A percentile compares a stretch with the other conserved stretches of the same genome.
phyloP scores from a whole-genome alignment of 2,888 invertebrate species.

The Dicyrtoma fusca region DNA sequence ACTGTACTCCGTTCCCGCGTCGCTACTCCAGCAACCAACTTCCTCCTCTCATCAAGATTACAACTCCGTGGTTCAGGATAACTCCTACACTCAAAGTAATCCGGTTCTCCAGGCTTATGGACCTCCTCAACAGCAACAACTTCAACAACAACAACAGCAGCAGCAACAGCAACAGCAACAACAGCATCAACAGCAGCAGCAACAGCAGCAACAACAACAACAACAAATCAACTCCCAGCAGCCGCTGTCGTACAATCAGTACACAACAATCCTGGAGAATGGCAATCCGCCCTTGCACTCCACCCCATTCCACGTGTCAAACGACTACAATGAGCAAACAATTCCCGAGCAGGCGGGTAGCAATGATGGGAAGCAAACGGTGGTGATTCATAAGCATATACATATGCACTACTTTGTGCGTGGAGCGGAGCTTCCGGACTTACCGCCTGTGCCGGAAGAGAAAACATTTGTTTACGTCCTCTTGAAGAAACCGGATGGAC shows the following conservation, averaged over 20 bases:
- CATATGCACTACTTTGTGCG: constrained; percentile 40
- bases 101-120: constrained; percentile 33
- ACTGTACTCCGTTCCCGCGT: constrained; percentile 37
- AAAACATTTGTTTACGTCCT: constrained; percentile 86
- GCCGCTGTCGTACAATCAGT: constrained; percentile 34
- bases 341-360: constrained; percentile 19
- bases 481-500: constrained; percentile 84
- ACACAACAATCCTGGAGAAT: constrained; percentile 32
- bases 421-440: constrained; percentile 36
- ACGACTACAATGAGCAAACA: constrained; percentile 31
- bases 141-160: constrained; percentile 2
- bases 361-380: constrained; percentile 36
- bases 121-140: constrained; percentile 28
- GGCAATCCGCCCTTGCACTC: constrained; percentile 36
- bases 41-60: constrained; percentile 23
- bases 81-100: constrained; percentile 22
- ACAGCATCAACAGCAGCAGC: not conserved
- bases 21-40: constrained; percentile 23
- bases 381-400: constrained; percentile 38
- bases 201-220: constrained; percentile 4
- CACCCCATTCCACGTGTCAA: constrained; percentile 39
- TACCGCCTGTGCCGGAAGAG: constrained; percentile 70
- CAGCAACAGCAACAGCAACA: constrained; percentile 5
- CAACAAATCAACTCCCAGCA: constrained; percentile 1
- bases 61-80: constrained; percentile 32